Evolutionary conservation across 2,113 vertebrate species (phyloP).

Genomic region (Myocastor coypus): DNA sequence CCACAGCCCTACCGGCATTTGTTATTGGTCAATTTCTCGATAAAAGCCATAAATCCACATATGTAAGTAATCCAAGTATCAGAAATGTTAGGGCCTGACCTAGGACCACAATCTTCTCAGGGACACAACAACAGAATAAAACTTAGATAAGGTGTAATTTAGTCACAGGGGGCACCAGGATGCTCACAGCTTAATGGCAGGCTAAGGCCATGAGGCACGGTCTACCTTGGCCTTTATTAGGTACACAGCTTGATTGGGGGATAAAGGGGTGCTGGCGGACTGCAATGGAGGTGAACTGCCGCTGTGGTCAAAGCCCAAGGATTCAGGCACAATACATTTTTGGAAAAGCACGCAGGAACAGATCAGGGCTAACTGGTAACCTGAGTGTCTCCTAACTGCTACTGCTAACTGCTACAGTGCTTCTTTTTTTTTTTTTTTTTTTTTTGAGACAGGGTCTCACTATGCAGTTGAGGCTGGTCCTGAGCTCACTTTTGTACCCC

Average conservation of each 20-base stretch:
- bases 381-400: background rate
- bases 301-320: background rate
- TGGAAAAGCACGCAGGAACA: too few species aligned
- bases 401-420: too few species aligned
- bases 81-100: background rate
- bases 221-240: background rate
- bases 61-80: background rate
- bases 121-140: background rate
- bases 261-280: too few species aligned
- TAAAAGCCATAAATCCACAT: background rate
- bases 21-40: too few species aligned
- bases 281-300: background rate
- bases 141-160: background rate
- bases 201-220: background rate
- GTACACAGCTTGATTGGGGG: background rate
- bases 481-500: too few species aligned
- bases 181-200: background rate
- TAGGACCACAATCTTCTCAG: background rate
- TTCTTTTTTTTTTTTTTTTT: too few species aligned
- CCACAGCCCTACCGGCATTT: too few species aligned
- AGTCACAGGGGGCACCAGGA: background rate
- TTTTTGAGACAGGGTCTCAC: too few species aligned
- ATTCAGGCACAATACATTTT: too few species aligned
- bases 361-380: background rate
- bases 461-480: too few species aligned